Evolutionary conservation across 2,888 invertebrate genomes (phyloP).

Genomic region (Agrochola lychnidis): DNA sequence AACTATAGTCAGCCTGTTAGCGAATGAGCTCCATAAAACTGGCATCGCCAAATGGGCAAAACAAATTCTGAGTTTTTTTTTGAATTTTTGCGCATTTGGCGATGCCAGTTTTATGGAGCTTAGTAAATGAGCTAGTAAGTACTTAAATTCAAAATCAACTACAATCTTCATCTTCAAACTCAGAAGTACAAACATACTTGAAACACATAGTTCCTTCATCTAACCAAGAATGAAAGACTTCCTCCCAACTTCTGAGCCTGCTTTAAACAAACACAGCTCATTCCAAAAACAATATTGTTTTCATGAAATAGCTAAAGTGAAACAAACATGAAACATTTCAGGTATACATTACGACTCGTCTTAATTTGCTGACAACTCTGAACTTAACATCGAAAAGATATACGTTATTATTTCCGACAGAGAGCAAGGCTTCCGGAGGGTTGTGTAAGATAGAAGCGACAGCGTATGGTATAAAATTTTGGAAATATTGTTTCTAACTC

Average conservation of each 20-base stretch:
- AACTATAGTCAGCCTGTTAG: not conserved
- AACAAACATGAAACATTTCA: constrained; percentile 51
- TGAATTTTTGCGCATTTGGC: too few species aligned
- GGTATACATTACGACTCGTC: constrained; percentile 45
- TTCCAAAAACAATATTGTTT: constrained; percentile 27
- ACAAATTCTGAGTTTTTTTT: too few species aligned
- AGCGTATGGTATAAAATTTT: not conserved
- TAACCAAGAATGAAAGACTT: constrained; percentile 6
- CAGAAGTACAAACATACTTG: constrained; percentile 1
- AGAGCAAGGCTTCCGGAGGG: constrained; percentile 16
- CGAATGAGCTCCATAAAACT: too few species aligned
- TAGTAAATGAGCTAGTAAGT: not conserved
- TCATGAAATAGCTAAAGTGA: constrained; percentile 33
- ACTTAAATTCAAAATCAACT: constrained; percentile 5
- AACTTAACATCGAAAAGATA: constrained; percentile 67
- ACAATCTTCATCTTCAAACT: constrained; percentile 9
- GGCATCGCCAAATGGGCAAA: too few species aligned
- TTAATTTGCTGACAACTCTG: constrained; percentile 65
- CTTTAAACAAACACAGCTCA: not conserved
- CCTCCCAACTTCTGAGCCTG: not conserved
- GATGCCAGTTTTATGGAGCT: too few species aligned
- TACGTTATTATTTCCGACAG: constrained; percentile 66
- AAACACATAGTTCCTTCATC: constrained; percentile 6
- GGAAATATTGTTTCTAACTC: too few species aligned
- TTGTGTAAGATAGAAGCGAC: constrained; percentile 4